Evolutionary conservation across 2,888 invertebrate species (phyloP), one percentile per base, ranked within the genome.

Genomic region (Parnassius apollo): DNA sequence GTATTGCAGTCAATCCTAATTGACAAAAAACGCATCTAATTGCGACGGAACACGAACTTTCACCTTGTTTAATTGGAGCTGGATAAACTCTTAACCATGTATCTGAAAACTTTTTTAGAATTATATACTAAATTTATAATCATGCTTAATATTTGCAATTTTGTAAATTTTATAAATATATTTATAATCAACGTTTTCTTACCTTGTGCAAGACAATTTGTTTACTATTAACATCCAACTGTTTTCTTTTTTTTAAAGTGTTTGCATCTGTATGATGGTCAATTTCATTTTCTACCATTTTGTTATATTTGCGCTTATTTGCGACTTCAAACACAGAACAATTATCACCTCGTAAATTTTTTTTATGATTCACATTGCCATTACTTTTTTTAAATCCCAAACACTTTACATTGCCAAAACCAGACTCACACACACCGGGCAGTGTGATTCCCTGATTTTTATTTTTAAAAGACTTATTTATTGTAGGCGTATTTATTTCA

Each of bases 51-150:
- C 70, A 68, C 1, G 74, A n/a, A 0, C 86, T 74, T 67, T 92
- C 89, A n/a, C 82, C 86, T 9, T 84, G 81, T 55, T 78, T 71
- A 62, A 80, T 82, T 0, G 81, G 78, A 0, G 82, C 85, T 13
- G 95, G 95, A 71, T 93, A 91, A 61, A 94, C 89, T 69, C 93
- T 86, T 45, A 95, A 81, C 86, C 91, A 91, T 2, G 73, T 72
- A 46, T 81, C 80, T 25, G 78, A 75, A 22, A 75, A 65, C 87
- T 86, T 54, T 13, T 48, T 11, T 59, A 11, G 10, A 53, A 55
- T 54, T 54, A 52, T 56, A 58, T 42, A 52, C 45, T 54, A 57
- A 2, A 46, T 50, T 51, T 55, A 22, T 55, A 35, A 35, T 11
- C 10, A 46, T 7, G 9, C 12, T 13, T 44, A 2, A 55, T 42